Percentiles rank a stretch among this genome's conserved stretches.
Conservation (phyloP, 2,888 invertebrate genomes). For the Conistra vaccinii region DNA sequence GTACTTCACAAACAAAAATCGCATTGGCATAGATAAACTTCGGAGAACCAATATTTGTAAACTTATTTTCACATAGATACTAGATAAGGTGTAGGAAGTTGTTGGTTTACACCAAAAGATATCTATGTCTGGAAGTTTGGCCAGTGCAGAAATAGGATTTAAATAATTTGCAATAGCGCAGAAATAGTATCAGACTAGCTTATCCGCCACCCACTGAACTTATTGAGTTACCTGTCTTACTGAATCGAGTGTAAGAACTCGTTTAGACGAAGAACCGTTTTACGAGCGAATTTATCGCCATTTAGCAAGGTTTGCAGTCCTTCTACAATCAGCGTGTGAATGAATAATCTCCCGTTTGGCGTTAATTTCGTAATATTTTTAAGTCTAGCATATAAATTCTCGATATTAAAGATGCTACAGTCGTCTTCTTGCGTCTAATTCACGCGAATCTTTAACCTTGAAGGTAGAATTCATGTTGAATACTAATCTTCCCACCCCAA, state of each 20-base stretch:
- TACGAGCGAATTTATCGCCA: constrained; percentile 22
- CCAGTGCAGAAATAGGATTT: constrained; percentile 56
- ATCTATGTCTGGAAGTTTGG: constrained; percentile 33
- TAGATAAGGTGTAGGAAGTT: constrained; percentile 44
- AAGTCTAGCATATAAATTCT: constrained; percentile 13
- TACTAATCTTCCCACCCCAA: constrained; percentile 37
- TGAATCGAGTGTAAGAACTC: constrained; percentile 29
- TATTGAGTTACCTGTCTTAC: constrained; percentile 53
- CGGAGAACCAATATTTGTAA: not conserved
- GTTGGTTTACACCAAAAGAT: constrained; percentile 24
- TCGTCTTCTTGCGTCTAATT: constrained; percentile 36
- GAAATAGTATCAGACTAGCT: constrained; percentile 49
- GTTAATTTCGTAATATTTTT: constrained; percentile 29
- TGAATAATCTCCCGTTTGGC: constrained; percentile 19
- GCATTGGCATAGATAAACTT: not conserved
- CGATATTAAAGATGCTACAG: constrained; percentile 23
- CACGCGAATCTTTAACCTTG: constrained; percentile 40
- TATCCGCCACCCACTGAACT: constrained; percentile 50
- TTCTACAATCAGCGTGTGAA: constrained; percentile 19
- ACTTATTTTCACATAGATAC: constrained; percentile 18
- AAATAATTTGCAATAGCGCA: constrained; percentile 53
- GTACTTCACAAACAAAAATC: not conserved
- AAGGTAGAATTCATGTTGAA: constrained; percentile 23
- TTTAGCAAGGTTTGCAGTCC: constrained; percentile 9
- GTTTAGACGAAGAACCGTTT: constrained; percentile 30